A percentile compares a stretch with the other conserved stretches of the same genome.
Evolutionary conservation across 92 coral and sea anemone species (phyloP).

Genomic region (Actinernus sp.): DNA sequence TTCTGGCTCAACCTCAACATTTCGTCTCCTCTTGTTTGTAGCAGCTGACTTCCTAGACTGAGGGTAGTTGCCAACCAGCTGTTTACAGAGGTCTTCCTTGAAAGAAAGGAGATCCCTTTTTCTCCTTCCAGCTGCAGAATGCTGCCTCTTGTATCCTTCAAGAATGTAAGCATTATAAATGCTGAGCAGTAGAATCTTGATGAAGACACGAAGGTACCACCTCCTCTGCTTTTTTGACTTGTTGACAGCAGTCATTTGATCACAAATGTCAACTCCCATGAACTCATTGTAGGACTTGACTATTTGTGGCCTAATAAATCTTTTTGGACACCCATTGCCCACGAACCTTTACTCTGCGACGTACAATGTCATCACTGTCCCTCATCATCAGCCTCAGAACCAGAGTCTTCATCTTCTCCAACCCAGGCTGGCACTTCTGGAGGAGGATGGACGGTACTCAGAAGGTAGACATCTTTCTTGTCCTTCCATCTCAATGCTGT

Average conservation of each 20-base stretch:
- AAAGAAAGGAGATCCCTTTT: conserved; percentile 40
- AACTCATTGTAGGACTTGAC: conserved; percentile 53
- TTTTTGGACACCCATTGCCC: too few relatives aligned
- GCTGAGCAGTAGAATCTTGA: conserved; percentile 26
- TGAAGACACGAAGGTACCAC: conserved; percentile 55
- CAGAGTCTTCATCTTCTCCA: too few relatives aligned
- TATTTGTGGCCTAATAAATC: conserved; percentile 6
- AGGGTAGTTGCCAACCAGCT: conserved; percentile 28
- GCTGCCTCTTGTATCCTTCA: conserved; percentile 41
- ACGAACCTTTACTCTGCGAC: too few relatives aligned
- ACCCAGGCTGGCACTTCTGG: too few relatives aligned
- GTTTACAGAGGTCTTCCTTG: conserved; percentile 33
- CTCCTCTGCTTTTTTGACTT: conserved; percentile 51
- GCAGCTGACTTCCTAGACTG: conserved; percentile 12
- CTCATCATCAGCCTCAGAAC: conserved; percentile 47
- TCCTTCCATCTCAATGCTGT: too few relatives aligned
- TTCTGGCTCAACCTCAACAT: conserved; percentile 27
- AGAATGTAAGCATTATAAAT: conserved; percentile 30
- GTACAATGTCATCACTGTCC: conserved; percentile 14
- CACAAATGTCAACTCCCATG: conserved; percentile 67
- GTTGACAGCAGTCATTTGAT: conserved; percentile 63
- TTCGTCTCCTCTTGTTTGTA: conserved; percentile 26
- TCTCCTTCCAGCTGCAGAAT: conserved; percentile 31
- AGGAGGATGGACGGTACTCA: too few relatives aligned
- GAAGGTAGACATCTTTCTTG: too few relatives aligned